A percentile compares a stretch with the other conserved stretches of the same genome.
Evolutionary conservation across 2,888 invertebrate genomes (phyloP).

Genomic region (Bimastos eiseni): DNA sequence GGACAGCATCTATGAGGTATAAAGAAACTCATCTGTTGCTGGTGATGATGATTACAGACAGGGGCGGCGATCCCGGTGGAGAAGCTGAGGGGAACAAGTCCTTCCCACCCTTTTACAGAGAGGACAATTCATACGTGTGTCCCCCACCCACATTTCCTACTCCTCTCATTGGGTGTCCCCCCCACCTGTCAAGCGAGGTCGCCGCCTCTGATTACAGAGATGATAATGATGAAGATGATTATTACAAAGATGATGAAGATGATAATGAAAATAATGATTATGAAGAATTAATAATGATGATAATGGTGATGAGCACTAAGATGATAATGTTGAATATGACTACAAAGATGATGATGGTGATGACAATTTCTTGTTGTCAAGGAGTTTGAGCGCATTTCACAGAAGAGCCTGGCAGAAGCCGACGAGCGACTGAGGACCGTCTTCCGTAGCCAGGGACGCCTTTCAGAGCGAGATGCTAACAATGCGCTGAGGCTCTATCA

Average conservation of each 20-base stretch:
- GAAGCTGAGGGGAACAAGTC: too few relatives aligned
- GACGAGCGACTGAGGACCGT: neutral
- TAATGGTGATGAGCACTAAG: neutral
- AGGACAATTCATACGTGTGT: too few relatives aligned
- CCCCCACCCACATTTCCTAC: too few relatives aligned
- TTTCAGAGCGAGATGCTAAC: neutral
- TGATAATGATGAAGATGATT: too few relatives aligned
- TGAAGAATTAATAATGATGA: neutral
- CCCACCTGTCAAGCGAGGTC: too few relatives aligned
- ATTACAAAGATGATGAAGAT: too few relatives aligned
- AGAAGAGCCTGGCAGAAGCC: neutral
- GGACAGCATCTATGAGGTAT: neutral
- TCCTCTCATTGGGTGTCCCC: too few relatives aligned
- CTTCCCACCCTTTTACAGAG: too few relatives aligned
- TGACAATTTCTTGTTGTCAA: neutral
- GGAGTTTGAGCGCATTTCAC: neutral
- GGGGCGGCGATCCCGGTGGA: too few relatives aligned
- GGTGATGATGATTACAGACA: too few relatives aligned
- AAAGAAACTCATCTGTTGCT: neutral
- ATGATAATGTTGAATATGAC: neutral
- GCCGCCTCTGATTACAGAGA: too few relatives aligned
- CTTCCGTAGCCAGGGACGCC: slow-evolving; percentile 10
- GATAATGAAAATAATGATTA: too few relatives aligned
- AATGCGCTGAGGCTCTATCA: neutral
- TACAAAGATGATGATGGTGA: neutral